Evolutionary conservation across 2,888 invertebrate species (phyloP), one percentile per base, ranked within the genome.

Genomic region (Orthosia cruda): DNA sequence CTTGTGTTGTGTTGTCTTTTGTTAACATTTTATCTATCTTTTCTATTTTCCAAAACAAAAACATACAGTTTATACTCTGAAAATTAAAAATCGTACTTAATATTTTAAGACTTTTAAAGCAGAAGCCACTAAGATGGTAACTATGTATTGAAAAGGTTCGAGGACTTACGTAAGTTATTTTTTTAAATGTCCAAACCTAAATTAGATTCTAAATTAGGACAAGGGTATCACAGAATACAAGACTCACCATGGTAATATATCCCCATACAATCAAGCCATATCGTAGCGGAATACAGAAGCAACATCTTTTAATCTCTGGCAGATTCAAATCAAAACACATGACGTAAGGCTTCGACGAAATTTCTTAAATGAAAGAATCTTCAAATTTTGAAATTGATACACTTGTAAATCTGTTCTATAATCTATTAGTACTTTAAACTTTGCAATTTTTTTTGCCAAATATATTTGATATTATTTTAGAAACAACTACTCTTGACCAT

Each of bases 231-330:
- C 11, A 57, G 4, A 23, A 32, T 12, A 32, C 3, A 3, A 40
- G 16, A 58, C 67, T 67, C n/a, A 67, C 67, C 67, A 67, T n/a
- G 15, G n/a, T 57, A 11, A 57, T n/a, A 57, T 57, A 67, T 47
- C 47, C 67, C 67, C 67, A 67, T 47, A 26, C 16, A 26, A 67
- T 57, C 15, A 67, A 57, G 26, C 67, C 67, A 67, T 67, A 57
- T 47, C 55, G 15, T 26, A 57, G 23, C 15, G 67, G 57, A 67
- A 67, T 67, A 57, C 57, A 67, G 11, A 67, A 67, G n/a, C 67
- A 67, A 67, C 55, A 67, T 57, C 23, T 58, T 67, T 15, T 57
- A 26, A 54, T 23, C 26, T 47, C n/a, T 26, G 57, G 12, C n/a
- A 67, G 11, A 1, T 5, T 11, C n/a, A 67, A 5, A 1, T n/a